These are phyloP conservation scores for Celastrina argiolus DNA, from an alignment of 2,888 invertebrate genomes.

Conservation along the genomic window DNA sequence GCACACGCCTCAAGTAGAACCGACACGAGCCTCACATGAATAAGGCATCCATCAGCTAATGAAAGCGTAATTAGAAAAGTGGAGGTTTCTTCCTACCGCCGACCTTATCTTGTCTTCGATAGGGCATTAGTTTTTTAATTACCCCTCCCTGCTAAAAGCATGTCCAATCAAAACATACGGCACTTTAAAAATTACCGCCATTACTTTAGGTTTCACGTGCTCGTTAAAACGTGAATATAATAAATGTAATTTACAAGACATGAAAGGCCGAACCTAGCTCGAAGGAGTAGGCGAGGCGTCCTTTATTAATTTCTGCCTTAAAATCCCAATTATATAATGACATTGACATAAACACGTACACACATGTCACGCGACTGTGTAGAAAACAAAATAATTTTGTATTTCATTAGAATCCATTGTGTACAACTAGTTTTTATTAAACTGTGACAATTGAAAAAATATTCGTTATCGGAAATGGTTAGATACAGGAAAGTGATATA, in stretches of 20 bases:
- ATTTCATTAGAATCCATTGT: not conserved
- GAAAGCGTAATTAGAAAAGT: slow-evolving; percentile 74
- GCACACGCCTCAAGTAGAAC: slow-evolving; percentile 20
- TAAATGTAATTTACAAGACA: slow-evolving; percentile 5
- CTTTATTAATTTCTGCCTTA: slow-evolving; percentile 70
- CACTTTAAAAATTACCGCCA: slow-evolving; percentile 6
- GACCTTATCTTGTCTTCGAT: slow-evolving; percentile 75
- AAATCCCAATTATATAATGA: slow-evolving; percentile 67
- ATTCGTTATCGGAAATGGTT: too few relatives aligned
- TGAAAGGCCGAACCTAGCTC: slow-evolving; percentile 30
- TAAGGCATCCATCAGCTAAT: slow-evolving; percentile 71
- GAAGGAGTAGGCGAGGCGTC: slow-evolving; percentile 64
- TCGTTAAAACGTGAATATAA: slow-evolving; percentile 6
- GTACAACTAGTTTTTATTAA: not conserved
- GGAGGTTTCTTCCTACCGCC: slow-evolving; percentile 69
- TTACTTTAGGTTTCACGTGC: not conserved
- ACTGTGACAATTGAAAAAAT: too few relatives aligned
- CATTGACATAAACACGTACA: slow-evolving; percentile 55
- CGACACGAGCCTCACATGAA: slow-evolving; percentile 34
- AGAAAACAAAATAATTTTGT: slow-evolving; percentile 27
- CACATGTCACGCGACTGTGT: slow-evolving; percentile 63
- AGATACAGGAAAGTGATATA: not conserved
- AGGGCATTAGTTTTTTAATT: slow-evolving; percentile 69
- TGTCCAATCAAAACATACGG: slow-evolving; percentile 27
- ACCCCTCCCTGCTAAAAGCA: slow-evolving; percentile 46